Conservation (phyloP, 2,113 vertebrate species). For the Onychostoma macrolepis region DNA sequence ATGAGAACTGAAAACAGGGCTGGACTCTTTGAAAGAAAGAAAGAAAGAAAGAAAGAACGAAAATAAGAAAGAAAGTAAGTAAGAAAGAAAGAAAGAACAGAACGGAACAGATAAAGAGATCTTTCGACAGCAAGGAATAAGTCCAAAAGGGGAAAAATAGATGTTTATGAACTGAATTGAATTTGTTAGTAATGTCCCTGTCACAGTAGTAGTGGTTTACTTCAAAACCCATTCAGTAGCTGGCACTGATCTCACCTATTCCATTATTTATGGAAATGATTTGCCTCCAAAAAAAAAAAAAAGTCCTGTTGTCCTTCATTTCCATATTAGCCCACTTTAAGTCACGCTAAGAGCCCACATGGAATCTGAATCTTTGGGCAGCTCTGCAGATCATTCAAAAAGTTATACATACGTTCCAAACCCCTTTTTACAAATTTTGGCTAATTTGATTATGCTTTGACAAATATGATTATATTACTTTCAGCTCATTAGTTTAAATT, state of each 20-base stretch:
- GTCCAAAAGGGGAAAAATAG: neutral
- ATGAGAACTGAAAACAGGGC: constrained; percentile 43
- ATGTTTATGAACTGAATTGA: neutral
- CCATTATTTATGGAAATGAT: neutral
- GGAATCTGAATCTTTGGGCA: neutral
- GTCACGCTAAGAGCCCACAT: neutral
- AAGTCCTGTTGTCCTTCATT: neutral
- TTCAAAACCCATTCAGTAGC: neutral
- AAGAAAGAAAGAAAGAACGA: neutral
- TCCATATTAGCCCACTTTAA: neutral
- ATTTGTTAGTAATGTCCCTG: neutral
- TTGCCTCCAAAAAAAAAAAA: neutral
- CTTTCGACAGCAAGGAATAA: neutral
- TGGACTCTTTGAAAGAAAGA: neutral
- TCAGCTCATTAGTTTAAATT: neutral
- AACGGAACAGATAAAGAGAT: neutral
- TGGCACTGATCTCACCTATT: neutral
- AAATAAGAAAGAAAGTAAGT: too few relatives aligned
- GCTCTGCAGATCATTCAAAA: neutral
- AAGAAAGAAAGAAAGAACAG: neutral
- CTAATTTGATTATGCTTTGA: neutral
- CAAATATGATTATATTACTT: neutral
- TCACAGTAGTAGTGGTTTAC: neutral
- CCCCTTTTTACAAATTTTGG: neutral
- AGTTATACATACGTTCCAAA: neutral